Percentiles rank a stretch among this genome's conserved stretches.
phyloP scores from a whole-genome alignment of 1,140 invertebrate genomes.

The Bacillus rossius region DNA sequence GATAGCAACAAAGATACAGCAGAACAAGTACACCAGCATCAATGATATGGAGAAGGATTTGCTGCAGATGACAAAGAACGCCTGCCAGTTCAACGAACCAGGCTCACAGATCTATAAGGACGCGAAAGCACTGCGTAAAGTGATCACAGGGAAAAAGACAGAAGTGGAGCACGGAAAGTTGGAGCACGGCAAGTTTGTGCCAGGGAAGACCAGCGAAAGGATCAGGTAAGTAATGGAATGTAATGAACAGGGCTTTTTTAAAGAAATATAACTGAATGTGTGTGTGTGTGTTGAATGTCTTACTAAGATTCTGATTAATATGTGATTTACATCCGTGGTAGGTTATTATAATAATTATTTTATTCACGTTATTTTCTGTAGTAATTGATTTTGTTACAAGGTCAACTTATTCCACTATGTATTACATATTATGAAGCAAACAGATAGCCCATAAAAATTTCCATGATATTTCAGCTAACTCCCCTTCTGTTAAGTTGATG shows the following conservation, averaged over 20 bases:
- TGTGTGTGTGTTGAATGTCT: neutral
- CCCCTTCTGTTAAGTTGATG: too few relatives aligned
- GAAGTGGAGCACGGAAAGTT: conserved; percentile 58
- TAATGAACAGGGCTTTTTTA: neutral
- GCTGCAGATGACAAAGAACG: conserved; percentile 88
- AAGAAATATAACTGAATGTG: too few relatives aligned
- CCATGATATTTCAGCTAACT: too few relatives aligned
- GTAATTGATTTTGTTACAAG: too few relatives aligned
- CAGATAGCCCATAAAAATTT: too few relatives aligned
- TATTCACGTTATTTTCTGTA: too few relatives aligned
- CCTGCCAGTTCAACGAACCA: conserved; percentile 94
- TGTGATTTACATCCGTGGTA: neutral
- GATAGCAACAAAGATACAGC: conserved; percentile 89
- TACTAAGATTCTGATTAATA: neutral
- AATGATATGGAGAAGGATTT: conserved; percentile 88
- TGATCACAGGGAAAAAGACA: conserved; percentile 55
- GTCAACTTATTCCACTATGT: too few relatives aligned
- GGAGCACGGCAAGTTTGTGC: conserved; percentile 25
- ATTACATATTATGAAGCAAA: too few relatives aligned
- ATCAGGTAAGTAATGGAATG: conserved; percentile 41
- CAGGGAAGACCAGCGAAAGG: conserved; percentile 51
- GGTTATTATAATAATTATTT: too few relatives aligned
- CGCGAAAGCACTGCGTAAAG: conserved; percentile 82
- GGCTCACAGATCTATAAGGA: conserved; percentile 96
- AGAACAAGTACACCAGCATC: conserved; percentile 66